phyloP scores from a whole-genome alignment of 2,113 vertebrate genomes.

The Oplegnathus fasciatus region DNA sequence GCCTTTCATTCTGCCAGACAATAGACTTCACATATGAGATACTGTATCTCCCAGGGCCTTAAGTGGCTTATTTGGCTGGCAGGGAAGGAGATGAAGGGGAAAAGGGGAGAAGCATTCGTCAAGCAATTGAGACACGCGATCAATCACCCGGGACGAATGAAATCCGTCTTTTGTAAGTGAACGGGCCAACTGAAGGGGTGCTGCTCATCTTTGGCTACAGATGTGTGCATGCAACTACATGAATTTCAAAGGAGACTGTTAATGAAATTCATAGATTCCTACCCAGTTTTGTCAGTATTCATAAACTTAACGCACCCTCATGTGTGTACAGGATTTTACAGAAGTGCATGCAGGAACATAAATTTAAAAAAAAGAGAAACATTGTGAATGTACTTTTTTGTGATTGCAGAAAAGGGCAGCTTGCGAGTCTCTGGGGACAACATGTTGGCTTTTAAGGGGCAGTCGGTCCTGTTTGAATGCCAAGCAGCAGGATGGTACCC shows the following conservation, averaged over 20 bases:
- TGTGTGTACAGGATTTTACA: background rate
- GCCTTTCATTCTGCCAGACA: slow-evolving; percentile 65
- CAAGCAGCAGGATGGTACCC: slow-evolving; percentile 87
- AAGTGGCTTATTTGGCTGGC: slow-evolving; percentile 66
- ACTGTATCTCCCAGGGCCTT: slow-evolving; percentile 55
- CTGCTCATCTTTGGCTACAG: slow-evolving; percentile 17
- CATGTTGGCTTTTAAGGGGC: slow-evolving; percentile 78
- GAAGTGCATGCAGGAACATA: background rate
- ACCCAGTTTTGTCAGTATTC: background rate
- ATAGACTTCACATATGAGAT: slow-evolving; percentile 62
- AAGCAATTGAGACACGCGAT: slow-evolving; percentile 55
- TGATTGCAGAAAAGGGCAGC: slow-evolving; percentile 86
- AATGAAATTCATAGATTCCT: slow-evolving; percentile 9
- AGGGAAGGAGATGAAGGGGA: slow-evolving; percentile 52
- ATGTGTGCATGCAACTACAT: background rate
- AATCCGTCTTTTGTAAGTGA: slow-evolving; percentile 48
- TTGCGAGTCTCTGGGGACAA: slow-evolving; percentile 82
- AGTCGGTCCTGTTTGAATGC: slow-evolving; percentile 84
- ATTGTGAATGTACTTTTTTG: slow-evolving; percentile 7
- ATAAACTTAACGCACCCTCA: background rate
- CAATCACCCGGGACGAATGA: slow-evolving; percentile 55
- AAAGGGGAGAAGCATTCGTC: slow-evolving; percentile 43
- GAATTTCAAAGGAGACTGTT: slow-evolving; percentile 16
- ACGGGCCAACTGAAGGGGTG: slow-evolving; percentile 10
- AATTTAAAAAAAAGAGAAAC: background rate